phyloP scores from a whole-genome alignment of 1,140 invertebrate genomes.

The Caerostris extrusa region DNA sequence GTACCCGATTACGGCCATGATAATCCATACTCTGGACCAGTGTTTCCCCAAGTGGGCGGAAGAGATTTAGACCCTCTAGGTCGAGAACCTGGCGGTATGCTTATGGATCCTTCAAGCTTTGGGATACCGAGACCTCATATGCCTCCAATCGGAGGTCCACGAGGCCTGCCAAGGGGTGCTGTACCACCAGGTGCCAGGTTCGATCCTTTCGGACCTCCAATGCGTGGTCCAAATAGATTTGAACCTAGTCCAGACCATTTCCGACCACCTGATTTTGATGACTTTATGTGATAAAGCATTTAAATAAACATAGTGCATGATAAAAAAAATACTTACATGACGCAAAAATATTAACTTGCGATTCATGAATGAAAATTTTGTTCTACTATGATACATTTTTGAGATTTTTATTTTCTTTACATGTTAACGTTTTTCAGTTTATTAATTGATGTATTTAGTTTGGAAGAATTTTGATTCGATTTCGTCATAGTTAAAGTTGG shows the following conservation, averaged over 20 bases:
- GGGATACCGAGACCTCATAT: not conserved
- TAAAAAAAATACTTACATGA: no score
- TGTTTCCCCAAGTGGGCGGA: slow-evolving; percentile 19
- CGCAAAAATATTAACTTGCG: no score
- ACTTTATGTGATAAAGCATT: slow-evolving; percentile 39
- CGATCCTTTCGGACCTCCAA: slow-evolving; percentile 63
- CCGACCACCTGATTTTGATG: slow-evolving; percentile 56
- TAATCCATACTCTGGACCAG: not conserved
- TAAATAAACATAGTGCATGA: not conserved
- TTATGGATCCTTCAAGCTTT: slow-evolving; percentile 17
- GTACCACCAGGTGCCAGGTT: slow-evolving; percentile 74
- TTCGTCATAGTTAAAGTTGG: no score
- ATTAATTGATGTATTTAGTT: no score
- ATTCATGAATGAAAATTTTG: no score
- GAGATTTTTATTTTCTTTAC: no score
- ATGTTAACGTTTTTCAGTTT: no score
- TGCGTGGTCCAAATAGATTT: not conserved
- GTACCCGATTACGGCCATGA: not conserved
- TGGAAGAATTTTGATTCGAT: no score
- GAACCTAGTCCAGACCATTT: slow-evolving; percentile 66
- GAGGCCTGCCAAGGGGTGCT: slow-evolving; percentile 48
- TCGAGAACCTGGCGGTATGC: not conserved
- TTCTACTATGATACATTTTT: no score
- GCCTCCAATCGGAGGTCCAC: not conserved
- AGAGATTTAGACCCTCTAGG: slow-evolving; percentile 47